Base-by-base conservation (phyloP, 2,113 vertebrate genomes). In the Cyanoderma ruficeps region DNA sequence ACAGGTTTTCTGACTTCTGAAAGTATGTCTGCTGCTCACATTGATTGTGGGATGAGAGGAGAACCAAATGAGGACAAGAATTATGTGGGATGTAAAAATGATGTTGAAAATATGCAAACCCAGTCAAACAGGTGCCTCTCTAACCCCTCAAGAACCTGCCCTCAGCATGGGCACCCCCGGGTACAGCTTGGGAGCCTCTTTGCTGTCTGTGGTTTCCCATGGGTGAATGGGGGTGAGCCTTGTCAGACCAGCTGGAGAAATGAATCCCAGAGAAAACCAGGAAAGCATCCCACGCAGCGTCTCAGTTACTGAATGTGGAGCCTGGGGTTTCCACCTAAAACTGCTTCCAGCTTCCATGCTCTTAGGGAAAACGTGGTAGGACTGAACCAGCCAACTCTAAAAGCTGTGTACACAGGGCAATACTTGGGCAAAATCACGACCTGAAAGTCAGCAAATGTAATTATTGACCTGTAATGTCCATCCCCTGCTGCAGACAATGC, bases 271-370 rank as follows among this genome's bases (percentile, higher is more conserved):
- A 21, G 63, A 57, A 77, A 39, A 70, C 6, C 16, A 39, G 44
- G 28, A 60, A 46, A 21, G 33, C 11, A 8, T 77, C 52, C 59
- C 37, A 46, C 0, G 0, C 1, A 0, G 17, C 2, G 1, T 35
- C 33, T 63, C 0, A 1, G 28, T 75, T 52, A 39, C 33, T 82
- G 47, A 35, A 49, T 25, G 39, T 10, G 7, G 16, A 75, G 22
- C 50, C 76, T 85, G 69, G 30, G 19, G 44, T 71, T 93, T 71
- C 57, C 44, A 33, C 74, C n/a, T n/a, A 8, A 39, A 74, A 39
- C 24, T 65, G 1, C 49, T 64, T 25, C 37, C n/a, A 57, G 17
- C 56, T 39, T 61, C 46, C 41, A 3, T 41, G 49, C 63, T 86
- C 11, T 33, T 22, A 15, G 28, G 52, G 67, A 72, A 68, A 41